phyloP scores from a whole-genome alignment of 2,888 invertebrate species.

The Mythimna albipuncta region DNA sequence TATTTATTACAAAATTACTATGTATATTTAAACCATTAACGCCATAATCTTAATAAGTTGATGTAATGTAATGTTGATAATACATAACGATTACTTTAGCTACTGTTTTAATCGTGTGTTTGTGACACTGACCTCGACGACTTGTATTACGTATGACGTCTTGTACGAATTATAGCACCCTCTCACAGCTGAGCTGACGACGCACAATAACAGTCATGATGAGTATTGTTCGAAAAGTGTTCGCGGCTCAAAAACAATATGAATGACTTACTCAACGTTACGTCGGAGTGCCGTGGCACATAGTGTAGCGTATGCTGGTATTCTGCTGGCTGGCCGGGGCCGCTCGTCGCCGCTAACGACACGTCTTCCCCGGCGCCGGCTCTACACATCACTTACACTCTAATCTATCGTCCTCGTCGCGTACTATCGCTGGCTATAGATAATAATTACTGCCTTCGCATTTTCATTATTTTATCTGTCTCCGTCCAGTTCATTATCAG shows the following conservation, averaged over 20 bases:
- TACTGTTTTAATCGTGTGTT: constrained; percentile 9
- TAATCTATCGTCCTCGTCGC: constrained; percentile 5
- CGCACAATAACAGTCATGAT: neutral
- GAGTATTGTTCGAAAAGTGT: constrained; percentile 5
- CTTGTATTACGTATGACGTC: constrained; percentile 15
- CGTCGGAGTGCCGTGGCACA: neutral
- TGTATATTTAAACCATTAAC: constrained; percentile 6
- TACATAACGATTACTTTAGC: constrained; percentile 2
- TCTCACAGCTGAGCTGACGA: constrained; percentile 25
- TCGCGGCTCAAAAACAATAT: constrained; percentile 14
- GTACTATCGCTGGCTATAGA: constrained; percentile 26
- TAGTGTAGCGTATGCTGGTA: neutral
- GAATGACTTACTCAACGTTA: constrained; percentile 28
- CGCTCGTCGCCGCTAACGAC: neutral
- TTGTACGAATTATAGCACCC: constrained; percentile 26
- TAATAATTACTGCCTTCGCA: constrained; percentile 34
- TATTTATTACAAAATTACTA: constrained; percentile 1
- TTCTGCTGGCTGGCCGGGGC: neutral
- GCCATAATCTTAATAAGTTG: neutral
- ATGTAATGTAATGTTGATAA: constrained; percentile 3
- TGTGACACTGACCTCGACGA: constrained; percentile 33
- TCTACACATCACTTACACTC: constrained; percentile 15
- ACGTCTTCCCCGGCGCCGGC: constrained; percentile 27
- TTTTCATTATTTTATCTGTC: constrained; percentile 43
- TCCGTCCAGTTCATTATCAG: constrained; percentile 33